Evolutionary conservation across 2,797 vertebrate species (phyloP).

Genomic region (Cossypha heuglini): DNA sequence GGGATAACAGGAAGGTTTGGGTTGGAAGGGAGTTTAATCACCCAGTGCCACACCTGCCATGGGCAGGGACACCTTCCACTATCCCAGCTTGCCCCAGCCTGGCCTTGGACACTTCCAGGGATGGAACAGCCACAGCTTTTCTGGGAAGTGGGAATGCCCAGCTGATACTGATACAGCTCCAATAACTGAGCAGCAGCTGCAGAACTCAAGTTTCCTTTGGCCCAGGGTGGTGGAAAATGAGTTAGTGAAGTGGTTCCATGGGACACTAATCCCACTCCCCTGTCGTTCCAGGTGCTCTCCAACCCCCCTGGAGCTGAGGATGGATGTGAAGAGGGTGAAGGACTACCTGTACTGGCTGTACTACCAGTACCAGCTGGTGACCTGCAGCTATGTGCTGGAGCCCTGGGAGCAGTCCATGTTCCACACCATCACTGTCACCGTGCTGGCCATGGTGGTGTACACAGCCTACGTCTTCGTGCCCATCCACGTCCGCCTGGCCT

Average conservation of each 20-base stretch:
- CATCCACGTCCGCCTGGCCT: slow-evolving; percentile 88
- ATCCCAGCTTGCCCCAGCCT: neutral
- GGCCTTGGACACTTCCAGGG: neutral
- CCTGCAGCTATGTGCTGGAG: slow-evolving; percentile 94
- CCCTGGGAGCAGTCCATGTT: slow-evolving; percentile 96
- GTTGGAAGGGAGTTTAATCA: neutral
- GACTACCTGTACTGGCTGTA: slow-evolving; percentile 94
- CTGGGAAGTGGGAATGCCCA: neutral
- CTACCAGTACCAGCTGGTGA: slow-evolving; percentile 95
- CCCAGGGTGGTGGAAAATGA: neutral
- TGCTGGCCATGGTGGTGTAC: slow-evolving; percentile 91
- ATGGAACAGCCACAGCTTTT: neutral
- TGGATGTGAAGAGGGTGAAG: slow-evolving; percentile 87
- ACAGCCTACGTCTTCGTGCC: slow-evolving; percentile 95
- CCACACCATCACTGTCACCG: slow-evolving; percentile 87
- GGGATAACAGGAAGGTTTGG: neutral
- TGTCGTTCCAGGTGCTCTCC: slow-evolving; percentile 23
- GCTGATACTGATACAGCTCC: neutral
- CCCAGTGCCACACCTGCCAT: neutral
- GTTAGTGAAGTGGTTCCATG: accelerated
- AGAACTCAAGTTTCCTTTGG: neutral
- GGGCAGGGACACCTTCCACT: neutral
- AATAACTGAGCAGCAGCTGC: neutral
- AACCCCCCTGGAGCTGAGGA: slow-evolving; percentile 48
- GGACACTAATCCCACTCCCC: neutral